Evolutionary conservation across 2,113 vertebrate species (phyloP), one percentile per base, ranked within the genome.

Genomic region (Dicaeum eximium): DNA sequence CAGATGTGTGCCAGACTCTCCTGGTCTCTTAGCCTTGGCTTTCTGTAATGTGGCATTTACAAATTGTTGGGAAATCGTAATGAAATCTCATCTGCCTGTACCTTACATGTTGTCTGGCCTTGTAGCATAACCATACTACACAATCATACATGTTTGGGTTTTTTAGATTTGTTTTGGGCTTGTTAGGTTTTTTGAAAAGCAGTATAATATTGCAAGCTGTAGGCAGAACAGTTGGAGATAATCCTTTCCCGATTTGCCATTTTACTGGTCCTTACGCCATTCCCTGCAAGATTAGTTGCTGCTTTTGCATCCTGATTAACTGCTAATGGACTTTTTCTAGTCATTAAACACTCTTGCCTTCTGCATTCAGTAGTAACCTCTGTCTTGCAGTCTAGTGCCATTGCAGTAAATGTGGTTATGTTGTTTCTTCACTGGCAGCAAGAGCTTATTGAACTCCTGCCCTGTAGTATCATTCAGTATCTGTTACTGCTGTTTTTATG

Each of bases 271-370:
- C 54, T 88, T 92, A 45, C 42, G 53, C 45, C 69, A 4, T 79
- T 89, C 47, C 44, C 67, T 90, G 58, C 38, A 86, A 87, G 42
- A 45, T 72, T 70, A 48, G 58, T 51, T 62, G 47, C 67, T 90
- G 42, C 71, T 80, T 71, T 77, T 93, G 42, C 40, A 25, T 64
- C 47, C 28, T 22, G 20, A 72, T 96, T 81, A 89, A 80, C 61
- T 60, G 60, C 82, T 94, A 90, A 88, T 56, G 66, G 57, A 80
- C 56, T 78, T 88, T 50, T 90, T 77, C 74, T 73, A 58, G 50
- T 70, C 30, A n/a, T 66, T 90, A 77, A 83, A 61, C 40, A 35
- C 48, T 82, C 20, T 75, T 94, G 71, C 42, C 70, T 80, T 79
- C 84, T 91, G 70, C 62, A 35, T 89, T n/a, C 66, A 51, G 4